Percentiles rank a stretch among this genome's conserved stretches.
phyloP scores from a whole-genome alignment of 2,888 invertebrate species.

The Marasmarcha lunaedactyla region DNA sequence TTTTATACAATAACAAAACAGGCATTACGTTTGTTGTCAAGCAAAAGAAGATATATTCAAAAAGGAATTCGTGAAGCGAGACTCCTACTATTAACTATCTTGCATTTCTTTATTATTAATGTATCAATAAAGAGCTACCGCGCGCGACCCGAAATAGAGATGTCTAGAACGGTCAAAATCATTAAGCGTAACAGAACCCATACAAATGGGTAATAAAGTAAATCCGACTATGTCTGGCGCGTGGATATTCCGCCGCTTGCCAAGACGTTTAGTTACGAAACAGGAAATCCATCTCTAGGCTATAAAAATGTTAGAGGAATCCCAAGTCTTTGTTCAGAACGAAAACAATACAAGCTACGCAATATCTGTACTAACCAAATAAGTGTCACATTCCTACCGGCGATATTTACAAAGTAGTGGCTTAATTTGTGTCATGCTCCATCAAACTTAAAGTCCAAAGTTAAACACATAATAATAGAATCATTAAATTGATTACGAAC shows the following conservation, averaged over 20 bases:
- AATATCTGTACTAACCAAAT: too few relatives aligned
- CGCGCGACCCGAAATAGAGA: constrained; percentile 29
- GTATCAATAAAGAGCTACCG: not conserved
- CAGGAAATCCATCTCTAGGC: constrained; percentile 18
- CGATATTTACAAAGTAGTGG: too few relatives aligned
- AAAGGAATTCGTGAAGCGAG: too few relatives aligned
- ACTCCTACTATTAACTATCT: too few relatives aligned
- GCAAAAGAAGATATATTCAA: too few relatives aligned
- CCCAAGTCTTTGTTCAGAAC: too few relatives aligned
- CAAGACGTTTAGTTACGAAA: constrained; percentile 35
- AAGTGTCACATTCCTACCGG: too few relatives aligned
- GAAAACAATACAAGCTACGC: too few relatives aligned
- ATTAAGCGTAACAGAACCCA: constrained; percentile 56
- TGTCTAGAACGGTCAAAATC: constrained; percentile 43
- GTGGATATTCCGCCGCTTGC: constrained; percentile 21
- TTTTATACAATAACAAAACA: too few relatives aligned
- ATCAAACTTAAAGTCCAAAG: not conserved
- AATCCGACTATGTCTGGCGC: constrained; percentile 59
- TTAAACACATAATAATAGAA: not conserved
- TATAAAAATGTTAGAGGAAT: constrained; percentile 5
- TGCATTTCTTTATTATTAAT: not conserved
- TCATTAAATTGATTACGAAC: constrained; percentile 14
- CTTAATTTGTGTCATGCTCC: not conserved
- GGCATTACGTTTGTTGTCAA: too few relatives aligned
- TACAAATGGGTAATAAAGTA: constrained; percentile 59